These are phyloP conservation scores for Polyploca ridens DNA, from an alignment of 2,888 invertebrate species.

Conservation along the genomic window DNA sequence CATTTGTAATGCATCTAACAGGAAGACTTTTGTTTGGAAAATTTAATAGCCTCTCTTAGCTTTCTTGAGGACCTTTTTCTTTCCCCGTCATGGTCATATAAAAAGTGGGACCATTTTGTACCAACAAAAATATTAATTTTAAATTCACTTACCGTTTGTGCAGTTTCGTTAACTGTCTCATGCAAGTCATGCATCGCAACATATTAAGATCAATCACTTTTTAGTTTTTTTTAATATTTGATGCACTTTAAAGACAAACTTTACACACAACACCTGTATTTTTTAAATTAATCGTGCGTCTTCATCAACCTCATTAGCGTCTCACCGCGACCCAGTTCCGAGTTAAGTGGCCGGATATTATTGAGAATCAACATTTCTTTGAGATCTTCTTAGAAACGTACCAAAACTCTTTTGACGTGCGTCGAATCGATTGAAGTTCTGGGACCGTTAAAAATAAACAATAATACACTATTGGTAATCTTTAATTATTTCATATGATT, in stretches of 20 bases:
- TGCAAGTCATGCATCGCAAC: neutral
- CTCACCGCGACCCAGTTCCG: slow-evolving; percentile 40
- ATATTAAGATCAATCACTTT: neutral
- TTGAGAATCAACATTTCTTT: slow-evolving; percentile 26
- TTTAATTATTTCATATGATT: too few relatives aligned
- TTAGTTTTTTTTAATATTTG: neutral
- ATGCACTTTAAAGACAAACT: neutral
- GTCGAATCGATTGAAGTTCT: slow-evolving; percentile 12
- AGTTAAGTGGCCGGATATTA: slow-evolving; percentile 41
- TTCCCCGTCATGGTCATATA: too few relatives aligned
- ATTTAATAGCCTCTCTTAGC: neutral
- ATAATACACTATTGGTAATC: too few relatives aligned
- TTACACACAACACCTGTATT: slow-evolving; percentile 22
- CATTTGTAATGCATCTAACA: slow-evolving; percentile 27
- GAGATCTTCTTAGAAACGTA: slow-evolving; percentile 38
- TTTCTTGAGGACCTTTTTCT: neutral
- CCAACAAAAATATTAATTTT: neutral
- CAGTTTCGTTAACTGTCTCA: neutral
- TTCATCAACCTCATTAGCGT: slow-evolving; percentile 37
- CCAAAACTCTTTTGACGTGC: slow-evolving; percentile 22
- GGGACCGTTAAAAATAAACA: neutral
- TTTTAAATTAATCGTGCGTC: slow-evolving; percentile 28
- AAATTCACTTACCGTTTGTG: neutral
- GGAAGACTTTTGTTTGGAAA: neutral
- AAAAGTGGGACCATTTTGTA: too few relatives aligned